Conservation (phyloP, 2,113 vertebrate species). For the Vidua chalybeata region DNA sequence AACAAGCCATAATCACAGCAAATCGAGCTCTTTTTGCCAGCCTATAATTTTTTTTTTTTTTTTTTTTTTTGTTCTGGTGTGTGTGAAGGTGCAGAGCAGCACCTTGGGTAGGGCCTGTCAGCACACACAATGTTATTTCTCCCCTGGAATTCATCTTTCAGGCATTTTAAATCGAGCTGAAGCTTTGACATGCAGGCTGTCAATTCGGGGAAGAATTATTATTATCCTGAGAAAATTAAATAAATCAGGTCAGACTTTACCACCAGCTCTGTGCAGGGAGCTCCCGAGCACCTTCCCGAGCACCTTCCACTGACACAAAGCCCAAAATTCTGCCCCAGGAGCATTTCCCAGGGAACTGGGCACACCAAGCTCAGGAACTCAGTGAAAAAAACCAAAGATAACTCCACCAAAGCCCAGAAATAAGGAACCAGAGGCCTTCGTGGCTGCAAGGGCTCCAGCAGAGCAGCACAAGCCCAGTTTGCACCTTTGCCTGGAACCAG, state of each 20-base stretch:
- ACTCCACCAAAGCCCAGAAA: background rate
- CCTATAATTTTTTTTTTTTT: slow-evolving; percentile 32
- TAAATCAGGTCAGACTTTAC: background rate
- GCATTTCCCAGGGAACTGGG: background rate
- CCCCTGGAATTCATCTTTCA: slow-evolving; percentile 56
- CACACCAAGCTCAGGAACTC: background rate
- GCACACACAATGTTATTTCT: background rate
- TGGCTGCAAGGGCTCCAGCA: background rate
- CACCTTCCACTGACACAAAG: background rate
- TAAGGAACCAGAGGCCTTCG: accelerated
- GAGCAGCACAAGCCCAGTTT: accelerated
- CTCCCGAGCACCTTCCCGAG: background rate
- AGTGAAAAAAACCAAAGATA: accelerated
- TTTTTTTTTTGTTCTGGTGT: background rate
- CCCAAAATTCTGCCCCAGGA: background rate
- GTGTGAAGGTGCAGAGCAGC: background rate
- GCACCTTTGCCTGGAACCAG: accelerated
- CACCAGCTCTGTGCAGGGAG: background rate
- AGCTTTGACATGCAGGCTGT: slow-evolving; percentile 42
- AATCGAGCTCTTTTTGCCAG: slow-evolving; percentile 24
- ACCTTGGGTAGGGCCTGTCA: slow-evolving; percentile 32
- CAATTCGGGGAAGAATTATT: slow-evolving; percentile 40
- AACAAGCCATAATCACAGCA: slow-evolving; percentile 38
- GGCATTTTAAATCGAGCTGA: slow-evolving; percentile 42
- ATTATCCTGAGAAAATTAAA: slow-evolving; percentile 39